Conservation (phyloP, 2,113 vertebrate species). For the Carassius carassius region DNA sequence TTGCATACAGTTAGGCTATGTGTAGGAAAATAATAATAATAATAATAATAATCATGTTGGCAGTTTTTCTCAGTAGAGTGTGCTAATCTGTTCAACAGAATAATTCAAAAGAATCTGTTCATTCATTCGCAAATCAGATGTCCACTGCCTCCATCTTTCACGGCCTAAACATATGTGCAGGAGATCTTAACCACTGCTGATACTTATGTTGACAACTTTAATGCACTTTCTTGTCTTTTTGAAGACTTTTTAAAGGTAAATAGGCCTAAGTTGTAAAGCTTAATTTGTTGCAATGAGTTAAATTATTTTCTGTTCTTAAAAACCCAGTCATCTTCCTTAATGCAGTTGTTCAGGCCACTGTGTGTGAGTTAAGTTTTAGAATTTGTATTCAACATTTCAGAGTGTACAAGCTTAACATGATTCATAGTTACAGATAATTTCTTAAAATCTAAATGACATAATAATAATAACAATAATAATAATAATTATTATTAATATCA, state of each 20-base stretch:
- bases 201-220: background rate
- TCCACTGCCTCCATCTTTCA: background rate
- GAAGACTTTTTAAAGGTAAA: background rate
- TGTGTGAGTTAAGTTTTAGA: background rate
- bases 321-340: background rate
- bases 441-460: background rate
- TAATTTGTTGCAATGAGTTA: background rate
- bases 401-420: background rate
- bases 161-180: background rate
- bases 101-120: background rate
- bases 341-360: background rate
- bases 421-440: background rate
- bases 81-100: background rate
- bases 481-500: no score
- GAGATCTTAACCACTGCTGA: background rate
- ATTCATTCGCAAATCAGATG: background rate
- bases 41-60: no score
- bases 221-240: background rate
- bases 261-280: background rate
- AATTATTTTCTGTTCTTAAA: background rate
- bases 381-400: background rate
- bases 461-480: background rate
- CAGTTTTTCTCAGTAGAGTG: background rate
- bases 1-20: background rate
- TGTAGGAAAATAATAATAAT: no score